Evolutionary conservation across 2,113 vertebrate genomes (phyloP).

Genomic region (Spea bombifrons): DNA sequence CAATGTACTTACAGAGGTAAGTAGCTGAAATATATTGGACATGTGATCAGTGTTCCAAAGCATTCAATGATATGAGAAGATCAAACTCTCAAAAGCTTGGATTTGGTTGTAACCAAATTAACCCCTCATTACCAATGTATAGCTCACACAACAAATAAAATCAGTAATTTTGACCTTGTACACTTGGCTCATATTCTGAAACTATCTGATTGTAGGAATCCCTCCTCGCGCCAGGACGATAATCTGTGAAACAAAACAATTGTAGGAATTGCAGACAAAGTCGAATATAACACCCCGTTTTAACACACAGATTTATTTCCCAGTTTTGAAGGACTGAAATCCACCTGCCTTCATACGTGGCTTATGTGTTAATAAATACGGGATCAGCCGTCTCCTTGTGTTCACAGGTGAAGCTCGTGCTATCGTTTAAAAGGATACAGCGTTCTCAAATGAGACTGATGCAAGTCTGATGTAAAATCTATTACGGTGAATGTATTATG

Average conservation of each 20-base stretch:
- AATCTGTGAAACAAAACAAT: not conserved
- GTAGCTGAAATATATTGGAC: not conserved
- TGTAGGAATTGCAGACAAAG: too few relatives aligned
- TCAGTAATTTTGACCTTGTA: not conserved
- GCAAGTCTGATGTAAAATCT: slow-evolving; percentile 47
- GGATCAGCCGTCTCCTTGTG: not conserved
- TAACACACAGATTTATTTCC: not conserved
- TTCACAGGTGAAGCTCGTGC: slow-evolving; percentile 19
- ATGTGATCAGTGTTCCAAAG: not conserved
- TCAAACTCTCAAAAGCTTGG: not conserved
- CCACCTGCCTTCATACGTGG: not conserved
- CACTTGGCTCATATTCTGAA: not conserved
- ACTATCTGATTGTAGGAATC: not conserved
- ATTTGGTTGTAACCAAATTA: not conserved
- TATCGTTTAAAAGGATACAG: not conserved
- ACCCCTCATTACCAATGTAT: not conserved
- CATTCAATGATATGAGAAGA: not conserved
- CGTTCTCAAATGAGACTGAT: slow-evolving; percentile 16
- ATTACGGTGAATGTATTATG: slow-evolving; percentile 16
- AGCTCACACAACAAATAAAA: not conserved
- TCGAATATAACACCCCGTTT: too few relatives aligned
- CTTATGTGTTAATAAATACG: not conserved
- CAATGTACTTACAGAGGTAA: not conserved
- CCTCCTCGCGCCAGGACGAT: not conserved
- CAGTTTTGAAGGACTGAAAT: not conserved